Conservation (phyloP, 2,888 invertebrate genomes). For the Phalera bucephala region DNA sequence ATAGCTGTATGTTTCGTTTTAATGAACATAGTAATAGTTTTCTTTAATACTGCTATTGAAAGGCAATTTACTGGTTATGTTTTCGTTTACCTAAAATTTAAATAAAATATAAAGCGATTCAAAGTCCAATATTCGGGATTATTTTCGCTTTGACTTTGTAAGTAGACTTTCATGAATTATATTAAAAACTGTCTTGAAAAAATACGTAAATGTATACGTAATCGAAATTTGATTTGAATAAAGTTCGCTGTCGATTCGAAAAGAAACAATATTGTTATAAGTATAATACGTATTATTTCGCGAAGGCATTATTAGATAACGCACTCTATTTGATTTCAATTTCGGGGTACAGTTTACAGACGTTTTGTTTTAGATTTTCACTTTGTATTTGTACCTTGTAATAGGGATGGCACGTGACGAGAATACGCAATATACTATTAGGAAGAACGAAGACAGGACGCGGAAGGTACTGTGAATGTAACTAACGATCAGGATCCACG, state of each 20-base stretch:
- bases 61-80: background rate
- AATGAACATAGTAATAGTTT: background rate
- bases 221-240: constrained; percentile 5
- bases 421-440: constrained; percentile 55
- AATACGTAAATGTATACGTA: constrained; percentile 2
- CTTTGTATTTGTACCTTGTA: constrained; percentile 72
- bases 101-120: background rate
- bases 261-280: constrained; percentile 12
- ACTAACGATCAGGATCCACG: constrained; percentile 9
- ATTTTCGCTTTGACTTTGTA: background rate
- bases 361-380: constrained; percentile 64
- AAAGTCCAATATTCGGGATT: background rate
- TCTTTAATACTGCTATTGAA: background rate
- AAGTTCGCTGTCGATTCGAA: constrained; percentile 1
- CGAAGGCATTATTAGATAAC: constrained; percentile 34
- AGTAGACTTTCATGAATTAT: constrained; percentile 1
- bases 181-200: background rate
- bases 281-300: constrained; percentile 18
- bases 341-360: constrained; percentile 45
- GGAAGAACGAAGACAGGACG: constrained; percentile 26
- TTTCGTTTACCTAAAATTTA: background rate
- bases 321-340: constrained; percentile 54
- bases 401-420: constrained; percentile 56
- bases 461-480: constrained; percentile 23
- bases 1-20: constrained; percentile 4